phyloP scores from a whole-genome alignment of 2,888 invertebrate genomes.

The Miltochrista miniata region DNA sequence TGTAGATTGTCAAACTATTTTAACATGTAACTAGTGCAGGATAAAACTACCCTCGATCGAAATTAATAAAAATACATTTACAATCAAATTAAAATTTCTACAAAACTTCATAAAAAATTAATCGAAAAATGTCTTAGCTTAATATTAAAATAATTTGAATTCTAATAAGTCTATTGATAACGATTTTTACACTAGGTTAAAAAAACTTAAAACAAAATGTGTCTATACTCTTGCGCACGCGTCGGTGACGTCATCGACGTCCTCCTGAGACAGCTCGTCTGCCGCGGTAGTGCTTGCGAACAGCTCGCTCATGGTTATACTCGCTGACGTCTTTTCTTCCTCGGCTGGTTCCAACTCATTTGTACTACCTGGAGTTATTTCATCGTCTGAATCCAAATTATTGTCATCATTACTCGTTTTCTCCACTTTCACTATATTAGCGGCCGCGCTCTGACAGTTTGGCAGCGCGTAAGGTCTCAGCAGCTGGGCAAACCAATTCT shows the following conservation, averaged over 20 bases:
- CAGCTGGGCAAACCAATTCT: conserved; percentile 50
- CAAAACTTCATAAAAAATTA: conserved; percentile 40
- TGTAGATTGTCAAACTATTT: conserved; percentile 1
- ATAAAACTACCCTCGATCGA: conserved; percentile 1
- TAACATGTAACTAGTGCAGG: neutral
- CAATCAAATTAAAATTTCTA: conserved; percentile 40
- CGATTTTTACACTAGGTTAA: conserved; percentile 31
- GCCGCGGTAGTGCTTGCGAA: neutral
- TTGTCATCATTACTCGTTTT: conserved; percentile 18
- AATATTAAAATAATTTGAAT: conserved; percentile 46
- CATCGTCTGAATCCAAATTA: conserved; percentile 11
- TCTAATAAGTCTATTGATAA: conserved; percentile 38
- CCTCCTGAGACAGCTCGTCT: neutral
- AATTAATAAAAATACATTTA: conserved; percentile 30
- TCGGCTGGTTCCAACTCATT: neutral
- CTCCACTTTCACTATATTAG: conserved; percentile 33
- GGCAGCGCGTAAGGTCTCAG: conserved; percentile 40
- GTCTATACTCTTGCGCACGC: conserved; percentile 8
- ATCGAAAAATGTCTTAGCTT: conserved; percentile 42
- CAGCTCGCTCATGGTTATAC: neutral
- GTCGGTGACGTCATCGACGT: conserved; percentile 6
- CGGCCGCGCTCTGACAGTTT: conserved; percentile 28
- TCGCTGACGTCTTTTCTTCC: neutral
- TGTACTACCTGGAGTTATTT: conserved; percentile 11
- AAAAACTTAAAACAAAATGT: conserved; percentile 18